phyloP scores from a whole-genome alignment of 1,140 invertebrate genomes.

The Rhizoglyphus robini region DNA sequence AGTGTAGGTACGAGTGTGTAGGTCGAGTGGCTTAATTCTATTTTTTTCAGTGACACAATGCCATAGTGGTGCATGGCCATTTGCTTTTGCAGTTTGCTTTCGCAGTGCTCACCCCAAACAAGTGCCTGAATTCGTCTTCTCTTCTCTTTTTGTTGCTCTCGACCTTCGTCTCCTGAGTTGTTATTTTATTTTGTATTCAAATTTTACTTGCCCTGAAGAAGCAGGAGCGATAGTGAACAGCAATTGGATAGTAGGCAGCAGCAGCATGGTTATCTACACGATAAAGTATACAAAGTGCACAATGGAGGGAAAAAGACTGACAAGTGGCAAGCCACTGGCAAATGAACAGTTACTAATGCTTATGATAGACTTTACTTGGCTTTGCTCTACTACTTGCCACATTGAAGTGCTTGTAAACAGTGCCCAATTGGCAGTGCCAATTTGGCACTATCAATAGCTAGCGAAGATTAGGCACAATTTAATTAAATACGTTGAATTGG shows the following conservation, averaged over 20 bases:
- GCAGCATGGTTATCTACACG: too few species aligned
- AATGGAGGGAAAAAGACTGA: too few species aligned
- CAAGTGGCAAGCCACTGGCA: too few species aligned
- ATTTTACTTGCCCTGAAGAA: not conserved
- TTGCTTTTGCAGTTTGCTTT: too few species aligned
- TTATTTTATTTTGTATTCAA: not conserved
- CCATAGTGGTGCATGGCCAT: not conserved
- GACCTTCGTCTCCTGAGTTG: not conserved
- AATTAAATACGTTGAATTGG: not conserved
- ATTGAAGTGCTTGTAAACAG: not conserved
- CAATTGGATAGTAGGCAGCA: not conserved
- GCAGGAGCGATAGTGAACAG: not conserved
- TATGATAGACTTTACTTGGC: not conserved
- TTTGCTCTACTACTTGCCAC: not conserved
- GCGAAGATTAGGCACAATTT: conserved; percentile 2
- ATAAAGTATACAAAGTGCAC: too few species aligned
- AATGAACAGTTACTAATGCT: too few species aligned
- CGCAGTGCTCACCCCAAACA: not conserved
- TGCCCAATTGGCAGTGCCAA: not conserved
- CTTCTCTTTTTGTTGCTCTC: not conserved
- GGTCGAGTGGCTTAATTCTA: not conserved
- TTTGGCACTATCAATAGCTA: not conserved
- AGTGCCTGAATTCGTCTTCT: not conserved
- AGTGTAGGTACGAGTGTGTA: not conserved
- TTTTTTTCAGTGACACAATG: not conserved